A percentile compares a stretch with the other conserved stretches of the same genome.
phyloP scores from a whole-genome alignment of 2,113 vertebrate species.

The Rhineura floridana region DNA sequence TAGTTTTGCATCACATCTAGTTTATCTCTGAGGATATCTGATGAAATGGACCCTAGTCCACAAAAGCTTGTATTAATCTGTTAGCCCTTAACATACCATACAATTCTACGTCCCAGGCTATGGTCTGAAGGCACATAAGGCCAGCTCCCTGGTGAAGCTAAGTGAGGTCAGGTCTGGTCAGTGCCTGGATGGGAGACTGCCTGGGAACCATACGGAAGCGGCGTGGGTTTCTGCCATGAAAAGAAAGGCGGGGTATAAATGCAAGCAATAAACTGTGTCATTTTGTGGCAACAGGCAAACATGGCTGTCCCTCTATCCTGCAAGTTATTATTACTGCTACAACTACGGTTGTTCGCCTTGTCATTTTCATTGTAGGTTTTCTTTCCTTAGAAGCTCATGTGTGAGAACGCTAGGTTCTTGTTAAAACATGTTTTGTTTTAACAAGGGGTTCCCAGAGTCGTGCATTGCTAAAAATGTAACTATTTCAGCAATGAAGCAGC shows the following conservation, averaged over 20 bases:
- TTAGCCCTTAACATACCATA: too few relatives aligned
- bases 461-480: neutral
- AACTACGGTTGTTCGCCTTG: neutral
- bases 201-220: too few relatives aligned
- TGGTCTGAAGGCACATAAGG: too few relatives aligned
- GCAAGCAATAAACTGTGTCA: too few relatives aligned
- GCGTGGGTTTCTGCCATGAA: too few relatives aligned
- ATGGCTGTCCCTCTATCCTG: neutral
- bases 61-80: too few relatives aligned
- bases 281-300: neutral
- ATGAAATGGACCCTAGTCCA: too few relatives aligned
- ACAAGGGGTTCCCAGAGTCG: neutral
- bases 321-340: neutral
- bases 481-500: neutral
- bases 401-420: neutral
- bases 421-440: neutral
- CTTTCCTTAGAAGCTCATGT: neutral
- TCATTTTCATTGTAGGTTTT: neutral
- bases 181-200: too few relatives aligned
- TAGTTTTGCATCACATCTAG: neutral
- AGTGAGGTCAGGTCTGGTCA: too few relatives aligned
- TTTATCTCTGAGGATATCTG: neutral
- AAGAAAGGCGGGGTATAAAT: too few relatives aligned
- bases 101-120: too few relatives aligned
- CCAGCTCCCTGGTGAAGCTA: too few relatives aligned